Evolutionary conservation across 2,113 vertebrate species (phyloP), one percentile per base, ranked within the genome.

Genomic region (Bufo bufo): DNA sequence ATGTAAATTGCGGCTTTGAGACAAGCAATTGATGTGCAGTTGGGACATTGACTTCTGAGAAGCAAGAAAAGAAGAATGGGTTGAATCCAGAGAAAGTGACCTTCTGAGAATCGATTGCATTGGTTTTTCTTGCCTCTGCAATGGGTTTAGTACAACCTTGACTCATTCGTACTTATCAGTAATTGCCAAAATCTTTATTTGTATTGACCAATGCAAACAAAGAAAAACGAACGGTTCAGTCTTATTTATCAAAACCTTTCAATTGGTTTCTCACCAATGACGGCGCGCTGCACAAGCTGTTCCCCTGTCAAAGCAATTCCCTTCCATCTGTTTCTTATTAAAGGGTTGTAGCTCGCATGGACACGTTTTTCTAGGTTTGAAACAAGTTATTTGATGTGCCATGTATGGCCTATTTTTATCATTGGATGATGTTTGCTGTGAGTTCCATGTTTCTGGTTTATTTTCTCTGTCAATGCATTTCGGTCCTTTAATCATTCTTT

Each of bases 161-260:
- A 82, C 79, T 87, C 78, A 87, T 87, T 87, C 4, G 43, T 78
- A 87, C 86, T 82, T 87, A 87, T 87, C 86, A 75, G 86, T 82
- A 87, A 87, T 82, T 87, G 78, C 66, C 79, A 82, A 71, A 82
- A 87, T 82, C 71, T 85, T 77, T 85, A 74, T 82, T 75, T 87
- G 78, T 82, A 87, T 87, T 58, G 79, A 75, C 79, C 72, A 87
- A 63, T 56, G 59, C 65, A 82, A 63, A 77, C 69, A 82, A 82
- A 82, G 63, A 47, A 87, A 75, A 87, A 82, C 54, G 69, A 87
- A 82, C 61, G 17, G 79, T 82, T 61, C 19, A 71, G 69, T 52
- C 52, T 82, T 61, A 82, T 87, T 87, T 82, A 82, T 87, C 52
- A 87, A 82, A 82, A 52, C 77, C 58, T 87, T 81, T 69, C 49